Conservation (phyloP, 2,888 invertebrate species). For the Napeogenes inachia region DNA sequence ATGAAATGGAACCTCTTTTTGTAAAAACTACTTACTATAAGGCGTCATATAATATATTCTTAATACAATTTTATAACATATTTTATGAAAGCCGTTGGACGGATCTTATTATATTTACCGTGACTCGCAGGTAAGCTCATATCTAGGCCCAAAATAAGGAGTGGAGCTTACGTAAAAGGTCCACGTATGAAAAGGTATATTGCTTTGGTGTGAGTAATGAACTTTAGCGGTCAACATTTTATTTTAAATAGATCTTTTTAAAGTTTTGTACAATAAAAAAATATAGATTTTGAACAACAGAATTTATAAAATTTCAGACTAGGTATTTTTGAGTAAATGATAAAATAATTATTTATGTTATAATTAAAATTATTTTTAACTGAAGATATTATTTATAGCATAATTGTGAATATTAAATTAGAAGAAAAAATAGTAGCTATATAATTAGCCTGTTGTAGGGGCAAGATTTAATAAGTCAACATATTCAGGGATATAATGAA, state of each 20-base stretch:
- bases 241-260: background rate
- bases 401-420: too few species aligned
- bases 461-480: too few species aligned
- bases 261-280: background rate
- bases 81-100: conserved; percentile 11
- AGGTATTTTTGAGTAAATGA: too few species aligned
- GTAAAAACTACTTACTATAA: background rate
- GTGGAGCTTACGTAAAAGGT: conserved; percentile 69
- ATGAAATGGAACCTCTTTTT: background rate
- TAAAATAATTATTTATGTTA: too few species aligned
- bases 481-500: too few species aligned
- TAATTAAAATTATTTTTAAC: too few species aligned
- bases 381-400: too few species aligned
- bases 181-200: conserved; percentile 61
- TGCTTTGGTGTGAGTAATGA: conserved; percentile 25
- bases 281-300: too few species aligned
- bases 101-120: conserved; percentile 41
- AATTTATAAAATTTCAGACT: too few species aligned
- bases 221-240: conserved; percentile 12
- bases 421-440: too few species aligned
- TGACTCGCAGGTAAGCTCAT: conserved; percentile 40
- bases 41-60: background rate
- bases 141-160: conserved; percentile 62
- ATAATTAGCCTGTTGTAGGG: too few species aligned
- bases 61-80: conserved; percentile 3